Base-by-base conservation (phyloP, 2,888 invertebrate genomes). In the Nesidiocoris tenuis region DNA sequence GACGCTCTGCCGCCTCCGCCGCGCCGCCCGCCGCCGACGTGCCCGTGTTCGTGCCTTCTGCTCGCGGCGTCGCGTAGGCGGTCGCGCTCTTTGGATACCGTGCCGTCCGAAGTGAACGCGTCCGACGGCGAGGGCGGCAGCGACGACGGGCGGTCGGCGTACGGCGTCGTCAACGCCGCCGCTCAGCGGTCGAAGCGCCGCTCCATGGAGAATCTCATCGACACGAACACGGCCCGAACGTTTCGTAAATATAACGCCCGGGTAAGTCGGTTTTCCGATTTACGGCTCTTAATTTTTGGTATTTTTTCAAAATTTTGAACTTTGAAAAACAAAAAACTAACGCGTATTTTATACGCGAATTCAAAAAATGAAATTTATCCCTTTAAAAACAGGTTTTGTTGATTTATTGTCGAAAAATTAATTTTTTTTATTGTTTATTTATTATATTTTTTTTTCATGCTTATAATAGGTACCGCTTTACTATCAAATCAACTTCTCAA, bases 1-100 rank as follows among this genome's bases (percentile, higher is more conserved):
- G 87, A 90, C 80, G 89, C 88, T 1, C 87, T 90, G 23, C 81
- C 81, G 83, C 90, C 89, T 24, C 85, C 89, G 81, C 85, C 89
- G 25, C 90, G 89, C 24, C 85, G 89, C 81, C 85, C 89, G 22
- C 75, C 82, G 78, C 70, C 81, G 80, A 78, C 57, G 1, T 79
- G 74, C 56, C 64, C 79, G 19, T 80, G 80, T 66, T 75, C 78
- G 54, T 78, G 79, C 72, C 77, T 84, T n/a, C 72, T 78, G 70
- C 85, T 84, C 79, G 90, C 90, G 80, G 88, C 89, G 21, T 64
- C 65, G 16, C 68, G 67, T 68, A 86, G 86, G 66, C 86, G 90
- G 64, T 90, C 91, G 17, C 87, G 90, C 74, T 91, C 91, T 1
- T 85, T 91, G 83, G 91, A 91, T 81, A 91, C 91, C 81, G 79